Evolutionary conservation across 1,140 invertebrate species (phyloP), one percentile per base, ranked within the genome.

Genomic region (Cyphomyrmex costatus): DNA sequence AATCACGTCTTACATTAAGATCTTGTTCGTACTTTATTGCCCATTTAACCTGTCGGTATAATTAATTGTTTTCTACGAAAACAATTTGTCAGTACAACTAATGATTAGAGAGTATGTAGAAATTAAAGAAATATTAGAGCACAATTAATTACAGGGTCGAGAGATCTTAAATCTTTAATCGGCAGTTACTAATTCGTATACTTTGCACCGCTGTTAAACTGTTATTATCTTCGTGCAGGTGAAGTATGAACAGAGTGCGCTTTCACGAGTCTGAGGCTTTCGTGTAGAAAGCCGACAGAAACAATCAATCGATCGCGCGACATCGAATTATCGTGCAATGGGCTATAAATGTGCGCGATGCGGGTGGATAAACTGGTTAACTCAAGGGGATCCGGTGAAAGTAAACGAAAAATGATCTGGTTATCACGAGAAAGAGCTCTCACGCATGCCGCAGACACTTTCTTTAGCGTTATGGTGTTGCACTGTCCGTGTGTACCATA

Each of bases 401-500:
- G 92, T 73, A 83, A 88, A 79, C 71, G 85, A 87, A 89, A 91
- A 88, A 92, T 92, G 90, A 90, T 87, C 88, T 88, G 91, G 91
- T 92, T 91, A 92, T 90, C 63, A 71, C 61, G 82, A 49, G 80
- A 85, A 85, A 85, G 85, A 92, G 84, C 79, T 88, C 87, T 74
- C 66, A 49, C 63, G 78, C 71, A 70, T 36, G 58, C 49, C 82
- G 36, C 82, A 49, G 84, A 80, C 63, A 86, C 85, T 91, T 88
- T 88, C 89, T 68, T 88, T 88, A 82, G 24, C 46, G 63, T 60
- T 68, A 58, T 65, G 46, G 61, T 63, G 27, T 76, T 63, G 68
- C 84, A 27, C n/a, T 66, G 73, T 80, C 12, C 21, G 73, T 56
- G 66, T 49, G 51, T 65, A 58, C 65, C 27, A 66, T 68, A 83